Evolutionary conservation across 23 tunicate species (phyloP).

Genomic region (Phallusia fumigata): DNA sequence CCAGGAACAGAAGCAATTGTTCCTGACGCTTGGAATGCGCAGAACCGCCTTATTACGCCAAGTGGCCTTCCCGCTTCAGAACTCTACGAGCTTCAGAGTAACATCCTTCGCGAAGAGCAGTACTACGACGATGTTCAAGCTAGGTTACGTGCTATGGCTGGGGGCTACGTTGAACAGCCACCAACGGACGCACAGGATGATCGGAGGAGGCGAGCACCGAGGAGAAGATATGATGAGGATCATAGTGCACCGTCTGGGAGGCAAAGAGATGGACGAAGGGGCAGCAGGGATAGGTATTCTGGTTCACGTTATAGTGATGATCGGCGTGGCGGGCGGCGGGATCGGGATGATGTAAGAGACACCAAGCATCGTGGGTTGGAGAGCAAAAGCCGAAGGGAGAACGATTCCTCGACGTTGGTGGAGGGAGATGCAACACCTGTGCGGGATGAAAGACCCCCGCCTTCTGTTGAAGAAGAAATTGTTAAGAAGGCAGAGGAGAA

Average conservation of each 20-base stretch:
- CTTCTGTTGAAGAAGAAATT: constrained; percentile 26
- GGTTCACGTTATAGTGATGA: constrained; percentile 12
- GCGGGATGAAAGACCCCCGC: constrained; percentile 73
- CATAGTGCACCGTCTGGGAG: neutral
- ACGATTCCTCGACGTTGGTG: neutral
- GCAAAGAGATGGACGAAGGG: constrained; percentile 9
- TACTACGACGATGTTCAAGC: constrained; percentile 10
- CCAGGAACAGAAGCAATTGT: neutral
- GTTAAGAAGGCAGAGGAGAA: neutral
- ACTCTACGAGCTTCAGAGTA: neutral
- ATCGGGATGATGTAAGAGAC: neutral
- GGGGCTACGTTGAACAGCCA: neutral
- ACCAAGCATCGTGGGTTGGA: constrained; percentile 1
- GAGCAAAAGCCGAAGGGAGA: constrained; percentile 4
- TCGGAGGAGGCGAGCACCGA: neutral
- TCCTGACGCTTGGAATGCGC: neutral
- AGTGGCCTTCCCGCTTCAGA: neutral
- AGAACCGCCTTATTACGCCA: neutral
- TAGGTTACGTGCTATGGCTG: neutral
- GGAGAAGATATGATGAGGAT: constrained; percentile 12
- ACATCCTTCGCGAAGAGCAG: neutral
- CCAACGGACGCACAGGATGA: neutral
- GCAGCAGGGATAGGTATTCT: neutral
- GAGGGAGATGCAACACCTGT: constrained; percentile 95
- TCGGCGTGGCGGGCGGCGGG: neutral